Base-by-base conservation (phyloP, 2,797 vertebrate genomes). In the Adelosebastes latens region DNA sequence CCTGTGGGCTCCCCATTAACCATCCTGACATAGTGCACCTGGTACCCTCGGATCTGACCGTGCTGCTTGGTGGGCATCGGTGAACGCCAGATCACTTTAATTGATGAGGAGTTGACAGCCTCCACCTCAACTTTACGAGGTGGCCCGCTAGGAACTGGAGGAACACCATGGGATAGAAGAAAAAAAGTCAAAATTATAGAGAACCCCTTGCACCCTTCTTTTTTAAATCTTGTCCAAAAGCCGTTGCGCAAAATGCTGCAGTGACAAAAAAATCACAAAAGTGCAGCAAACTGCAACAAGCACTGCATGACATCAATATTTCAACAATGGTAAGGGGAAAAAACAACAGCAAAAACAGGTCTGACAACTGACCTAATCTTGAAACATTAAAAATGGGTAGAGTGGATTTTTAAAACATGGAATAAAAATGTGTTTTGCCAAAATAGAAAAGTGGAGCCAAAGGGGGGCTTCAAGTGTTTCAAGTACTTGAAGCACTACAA, bases 91-190 rank as follows among this genome's bases (percentile, higher is more conserved):
- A 97, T 97, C 92, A 99, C 98, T 97, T 97, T 99, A 97, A 99
- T 97, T 96, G 98, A 98, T 91, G 98, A 96, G 86, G 99, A 99
- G 97, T 99, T 99, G 97, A 99, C 96, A 97, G 98, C 97, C 96
- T 99, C 98, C 90, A 99, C 98, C 98, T 99, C 98, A 94, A 99
- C 98, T 99, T 99, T 99, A 94, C 99, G 99, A 99, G 99, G 99
- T 95, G 99, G 98, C 96, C 99, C 99, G 89, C 99, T 99, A 97
- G 99, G 99, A 98, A 99, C 99, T 99, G 98, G 97, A 98, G 98
- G 97, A 97, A 98, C 96, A 98, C 95, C 97, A 98, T 97, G 94
- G 97, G 96, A 98, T 97, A 98, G 96, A 98, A 98, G 92, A 96
- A 94, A 96, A 95, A 96, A 91, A 89, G 95, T 96, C 95, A 96